Percentiles rank a stretch among this genome's conserved stretches.
phyloP scores from a whole-genome alignment of 2,113 vertebrate genomes.

The Austrofundulus limnaeus region DNA sequence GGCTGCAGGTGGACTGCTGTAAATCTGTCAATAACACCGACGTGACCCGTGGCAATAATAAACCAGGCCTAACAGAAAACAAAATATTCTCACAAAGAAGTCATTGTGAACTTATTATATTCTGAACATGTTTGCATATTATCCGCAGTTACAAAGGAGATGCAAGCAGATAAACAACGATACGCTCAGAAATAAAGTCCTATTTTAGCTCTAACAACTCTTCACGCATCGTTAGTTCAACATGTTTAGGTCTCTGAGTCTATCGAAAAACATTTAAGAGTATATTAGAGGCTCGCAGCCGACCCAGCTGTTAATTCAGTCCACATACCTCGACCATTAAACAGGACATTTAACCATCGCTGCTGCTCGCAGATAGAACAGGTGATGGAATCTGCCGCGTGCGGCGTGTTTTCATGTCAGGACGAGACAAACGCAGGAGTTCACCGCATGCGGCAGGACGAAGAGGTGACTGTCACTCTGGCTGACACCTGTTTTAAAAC shows the following conservation, averaged over 20 bases:
- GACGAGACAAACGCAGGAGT: slow-evolving; percentile 16
- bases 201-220: no score
- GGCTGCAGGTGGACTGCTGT: slow-evolving; percentile 50
- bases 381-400: slow-evolving; percentile 29
- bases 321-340: slow-evolving; percentile 67
- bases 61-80: slow-evolving; percentile 3
- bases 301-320: neutral
- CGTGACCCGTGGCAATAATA: slow-evolving; percentile 34
- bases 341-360: slow-evolving; percentile 69
- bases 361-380: slow-evolving; percentile 36
- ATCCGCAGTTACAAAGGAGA: no score
- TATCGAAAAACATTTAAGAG: slow-evolving; percentile 5
- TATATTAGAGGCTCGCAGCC: neutral
- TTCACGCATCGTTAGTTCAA: neutral
- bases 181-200: no score
- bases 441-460: slow-evolving; percentile 35
- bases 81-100: neutral
- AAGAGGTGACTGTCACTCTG: slow-evolving; percentile 30
- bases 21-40: slow-evolving; percentile 49
- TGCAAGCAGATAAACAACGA: no score
- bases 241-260: slow-evolving; percentile 12
- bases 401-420: slow-evolving; percentile 51
- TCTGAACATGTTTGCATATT: neutral
- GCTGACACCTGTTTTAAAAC: slow-evolving; percentile 34
- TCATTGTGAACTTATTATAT: neutral